Base-by-base conservation (phyloP, 2,888 invertebrate genomes). In the Melanargia galathea region DNA sequence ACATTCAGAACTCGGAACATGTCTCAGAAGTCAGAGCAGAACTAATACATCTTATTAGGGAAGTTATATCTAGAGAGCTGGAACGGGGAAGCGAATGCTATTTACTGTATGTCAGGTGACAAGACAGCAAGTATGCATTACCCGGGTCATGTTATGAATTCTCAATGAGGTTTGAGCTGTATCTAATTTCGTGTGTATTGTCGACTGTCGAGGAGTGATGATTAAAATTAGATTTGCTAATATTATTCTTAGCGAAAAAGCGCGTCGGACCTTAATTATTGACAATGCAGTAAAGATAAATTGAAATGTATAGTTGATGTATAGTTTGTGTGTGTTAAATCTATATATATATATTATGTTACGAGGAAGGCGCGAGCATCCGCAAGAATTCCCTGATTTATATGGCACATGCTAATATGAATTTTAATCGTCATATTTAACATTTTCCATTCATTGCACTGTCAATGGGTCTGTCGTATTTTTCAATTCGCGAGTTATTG, bases 31-130 rank as follows among this genome's bases (percentile, higher is more conserved):
- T 38, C 35, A 38, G 35, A 38, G 4, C 20, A 43, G 11, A 22
- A 22, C 20, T 63, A 51, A 66, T 64, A 64, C 64, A 61, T 56
- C 59, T 68, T 63, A 65, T 61, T 56, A 65, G 46, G 30, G 30
- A 65, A 56, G 59, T 55, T 63, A 63, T 66, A 57, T 60, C 59
- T 63, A 59, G 49, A 55, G 54, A 61, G 60, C 46, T 62, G 60
- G 63, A 63, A 66, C 66, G 62, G 56, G 54, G 61, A 45, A 60
- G 58, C 49, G 49, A 66, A 66, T 66, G 68, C 66, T 60, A 68
- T 66, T 68, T 68, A 64, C 62, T 61, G 57, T 64, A 61, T 65
- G 65, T 68, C 70, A 67, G 55, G 62, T 69, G 69, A 64, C 67
- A n/a, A n/a, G n/a, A 69, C 57, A 63, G 58, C 56, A 49, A 38